A percentile compares a stretch with the other conserved stretches of the same genome.
Evolutionary conservation across 2,797 vertebrate genomes (phyloP).

Genomic region (Alcedo atthis): DNA sequence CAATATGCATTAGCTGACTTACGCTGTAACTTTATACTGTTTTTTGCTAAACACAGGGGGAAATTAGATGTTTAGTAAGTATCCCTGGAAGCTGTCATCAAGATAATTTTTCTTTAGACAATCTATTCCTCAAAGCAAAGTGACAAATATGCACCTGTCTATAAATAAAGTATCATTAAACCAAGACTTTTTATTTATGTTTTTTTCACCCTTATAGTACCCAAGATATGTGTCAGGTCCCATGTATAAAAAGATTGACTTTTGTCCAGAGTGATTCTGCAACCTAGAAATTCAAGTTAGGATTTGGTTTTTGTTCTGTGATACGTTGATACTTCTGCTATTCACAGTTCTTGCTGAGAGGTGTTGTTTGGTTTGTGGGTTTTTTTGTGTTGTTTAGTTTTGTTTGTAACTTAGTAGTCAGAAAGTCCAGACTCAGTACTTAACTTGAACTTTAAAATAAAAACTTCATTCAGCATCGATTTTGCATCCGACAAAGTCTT

Average conservation of each 20-base stretch:
- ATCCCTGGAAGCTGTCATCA: neutral
- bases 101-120: neutral
- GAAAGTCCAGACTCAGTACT: neutral
- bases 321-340: neutral
- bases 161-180: neutral
- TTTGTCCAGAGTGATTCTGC: neutral
- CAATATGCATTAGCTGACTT: conserved; percentile 18
- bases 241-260: neutral
- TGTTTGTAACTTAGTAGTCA: neutral
- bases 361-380: neutral
- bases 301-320: neutral
- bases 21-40: neutral
- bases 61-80: neutral
- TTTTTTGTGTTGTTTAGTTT: too few species aligned
- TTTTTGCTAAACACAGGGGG: neutral
- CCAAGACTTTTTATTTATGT: neutral
- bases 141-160: neutral
- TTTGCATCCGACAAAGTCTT: neutral
- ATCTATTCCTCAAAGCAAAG: neutral
- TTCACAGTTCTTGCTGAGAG: neutral
- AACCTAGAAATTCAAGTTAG: neutral
- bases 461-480: neutral
- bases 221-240: neutral
- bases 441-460: neutral
- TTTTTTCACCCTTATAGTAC: neutral